Conservation (phyloP, 2,888 invertebrate genomes). For the Agonum fuliginosum region DNA sequence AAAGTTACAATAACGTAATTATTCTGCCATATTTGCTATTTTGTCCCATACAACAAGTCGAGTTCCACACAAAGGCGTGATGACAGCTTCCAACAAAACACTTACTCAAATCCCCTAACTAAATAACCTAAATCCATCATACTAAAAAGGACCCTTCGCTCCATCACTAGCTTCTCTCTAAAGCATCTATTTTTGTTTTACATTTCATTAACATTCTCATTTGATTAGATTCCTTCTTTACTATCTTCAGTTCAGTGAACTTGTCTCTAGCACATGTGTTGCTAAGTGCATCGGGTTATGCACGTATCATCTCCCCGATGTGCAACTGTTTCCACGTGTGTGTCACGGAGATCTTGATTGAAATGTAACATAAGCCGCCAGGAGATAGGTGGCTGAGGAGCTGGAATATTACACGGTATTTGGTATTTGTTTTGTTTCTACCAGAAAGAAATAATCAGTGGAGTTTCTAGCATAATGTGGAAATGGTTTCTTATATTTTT, state of each 20-base stretch:
- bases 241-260: conserved; percentile 26
- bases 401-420: no score
- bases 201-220: conserved; percentile 23
- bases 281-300: conserved; percentile 34
- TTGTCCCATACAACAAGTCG: no score
- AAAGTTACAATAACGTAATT: neutral
- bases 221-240: conserved; percentile 21
- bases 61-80: no score
- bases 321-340: conserved; percentile 22
- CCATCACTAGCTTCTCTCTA: neutral
- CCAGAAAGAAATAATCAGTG: no score
- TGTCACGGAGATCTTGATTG: conserved; percentile 24
- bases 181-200: conserved; percentile 36
- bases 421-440: no score
- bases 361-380: neutral
- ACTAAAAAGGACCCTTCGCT: neutral
- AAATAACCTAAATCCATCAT: neutral
- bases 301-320: conserved; percentile 19
- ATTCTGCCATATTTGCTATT: neutral
- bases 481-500: no score
- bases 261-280: conserved; percentile 1
- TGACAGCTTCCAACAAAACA: conserved; percentile 6
- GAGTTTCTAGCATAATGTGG: no score
- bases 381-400: no score
- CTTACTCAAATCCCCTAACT: neutral